A percentile compares a stretch with the other conserved stretches of the same genome.
Evolutionary conservation across 1,140 invertebrate species (phyloP).

Genomic region (Apis dorsata): DNA sequence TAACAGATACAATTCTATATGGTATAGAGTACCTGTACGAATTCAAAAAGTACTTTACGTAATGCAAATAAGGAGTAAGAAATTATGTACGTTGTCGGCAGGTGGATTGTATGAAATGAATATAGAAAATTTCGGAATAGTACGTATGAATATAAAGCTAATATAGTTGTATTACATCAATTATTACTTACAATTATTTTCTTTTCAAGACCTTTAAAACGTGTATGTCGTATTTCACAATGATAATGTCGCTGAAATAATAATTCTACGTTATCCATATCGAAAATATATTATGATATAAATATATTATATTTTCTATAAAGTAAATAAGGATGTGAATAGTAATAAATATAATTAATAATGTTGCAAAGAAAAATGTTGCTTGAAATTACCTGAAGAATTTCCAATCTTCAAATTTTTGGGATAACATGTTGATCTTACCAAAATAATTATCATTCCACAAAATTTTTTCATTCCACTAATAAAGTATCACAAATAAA

Average conservation of each 20-base stretch:
- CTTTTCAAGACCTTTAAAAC: neutral
- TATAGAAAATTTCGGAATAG: constrained; percentile 1
- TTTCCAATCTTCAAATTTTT: too few relatives aligned
- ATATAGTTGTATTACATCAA: neutral
- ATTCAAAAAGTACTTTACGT: neutral
- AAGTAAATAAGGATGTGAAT: rapidly evolving
- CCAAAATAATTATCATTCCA: too few relatives aligned
- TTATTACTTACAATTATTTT: neutral
- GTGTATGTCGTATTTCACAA: neutral
- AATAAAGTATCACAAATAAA: too few relatives aligned
- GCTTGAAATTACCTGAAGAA: too few relatives aligned
- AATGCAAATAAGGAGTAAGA: neutral
- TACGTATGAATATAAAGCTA: neutral
- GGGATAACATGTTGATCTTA: too few relatives aligned
- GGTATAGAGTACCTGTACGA: neutral
- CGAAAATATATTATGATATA: neutral
- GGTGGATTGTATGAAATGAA: constrained; percentile 6
- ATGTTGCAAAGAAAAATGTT: too few relatives aligned
- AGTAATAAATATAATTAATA: neutral
- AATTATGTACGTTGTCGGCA: neutral
- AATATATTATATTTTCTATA: neutral
- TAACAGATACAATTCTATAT: neutral
- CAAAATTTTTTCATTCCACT: too few relatives aligned
- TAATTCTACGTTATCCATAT: neutral
- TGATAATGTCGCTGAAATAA: neutral